These are phyloP conservation scores for Eubasilissa regina DNA, from an alignment of 1,140 invertebrate genomes.

Conservation along the genomic window DNA sequence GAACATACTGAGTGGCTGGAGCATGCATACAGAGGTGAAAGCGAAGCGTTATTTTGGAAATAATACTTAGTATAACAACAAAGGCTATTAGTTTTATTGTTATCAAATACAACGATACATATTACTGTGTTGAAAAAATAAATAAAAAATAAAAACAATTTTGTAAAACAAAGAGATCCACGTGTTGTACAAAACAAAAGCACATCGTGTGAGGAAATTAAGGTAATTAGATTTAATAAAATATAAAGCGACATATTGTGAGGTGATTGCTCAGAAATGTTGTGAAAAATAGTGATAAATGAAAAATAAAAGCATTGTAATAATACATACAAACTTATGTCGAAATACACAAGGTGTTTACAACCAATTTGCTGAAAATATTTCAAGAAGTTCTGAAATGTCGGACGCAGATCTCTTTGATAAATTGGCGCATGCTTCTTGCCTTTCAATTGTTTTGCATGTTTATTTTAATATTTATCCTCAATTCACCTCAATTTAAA, in stretches of 20 bases:
- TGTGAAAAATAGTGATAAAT: conserved; percentile 37
- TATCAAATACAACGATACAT: conserved; percentile 51
- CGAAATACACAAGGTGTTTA: neutral
- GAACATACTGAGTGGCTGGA: conserved; percentile 53
- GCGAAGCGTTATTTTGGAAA: conserved; percentile 57
- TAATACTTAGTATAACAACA: conserved; percentile 42
- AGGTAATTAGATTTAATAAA: neutral
- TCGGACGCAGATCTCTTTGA: conserved; percentile 56
- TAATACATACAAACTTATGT: conserved; percentile 20
- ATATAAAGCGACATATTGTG: conserved; percentile 30
- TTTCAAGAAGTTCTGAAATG: conserved; percentile 5
- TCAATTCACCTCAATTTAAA: neutral
- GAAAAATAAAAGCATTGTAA: conserved; percentile 40
- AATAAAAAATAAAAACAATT: conserved; percentile 46
- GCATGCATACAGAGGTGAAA: conserved; percentile 55
- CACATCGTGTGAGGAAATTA: conserved; percentile 12
- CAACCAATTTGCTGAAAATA: conserved; percentile 20
- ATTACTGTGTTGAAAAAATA: conserved; percentile 57
- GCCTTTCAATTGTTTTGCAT: conserved; percentile 62
- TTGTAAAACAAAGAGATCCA: conserved; percentile 56
- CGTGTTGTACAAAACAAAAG: conserved; percentile 32
- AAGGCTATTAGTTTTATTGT: conserved; percentile 51
- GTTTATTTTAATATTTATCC: neutral
- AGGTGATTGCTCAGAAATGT: conserved; percentile 27
- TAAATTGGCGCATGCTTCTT: conserved; percentile 76